Evolutionary conservation across 1,140 invertebrate genomes (phyloP).

Genomic region (Calliopsis andreniformis): DNA sequence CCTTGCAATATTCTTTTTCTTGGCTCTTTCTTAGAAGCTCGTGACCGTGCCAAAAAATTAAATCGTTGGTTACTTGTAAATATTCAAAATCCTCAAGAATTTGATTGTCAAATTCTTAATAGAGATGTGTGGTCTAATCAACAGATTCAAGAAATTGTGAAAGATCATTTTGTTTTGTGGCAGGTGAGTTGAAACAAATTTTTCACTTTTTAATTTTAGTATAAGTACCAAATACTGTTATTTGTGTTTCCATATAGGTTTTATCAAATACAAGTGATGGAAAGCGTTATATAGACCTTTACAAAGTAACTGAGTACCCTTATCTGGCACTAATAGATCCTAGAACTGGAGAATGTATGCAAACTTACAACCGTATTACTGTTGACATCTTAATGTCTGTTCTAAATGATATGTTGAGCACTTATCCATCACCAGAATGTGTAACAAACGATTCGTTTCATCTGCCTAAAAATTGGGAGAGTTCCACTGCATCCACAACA

Average conservation of each 20-base stretch:
- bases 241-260: slow-evolving; percentile 79
- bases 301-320: slow-evolving; percentile 86
- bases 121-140: slow-evolving; percentile 89
- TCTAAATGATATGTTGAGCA: slow-evolving; percentile 79
- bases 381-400: slow-evolving; percentile 76
- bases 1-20: slow-evolving; percentile 87
- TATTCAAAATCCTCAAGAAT: slow-evolving; percentile 89
- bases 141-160: slow-evolving; percentile 85
- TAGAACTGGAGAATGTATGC: slow-evolving; percentile 87
- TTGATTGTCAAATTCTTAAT: slow-evolving; percentile 88
- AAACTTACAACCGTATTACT: slow-evolving; percentile 82
- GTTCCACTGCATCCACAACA: slow-evolving; percentile 50
- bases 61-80: slow-evolving; percentile 91
- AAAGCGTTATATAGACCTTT: slow-evolving; percentile 86
- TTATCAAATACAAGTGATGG: slow-evolving; percentile 87
- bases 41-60: slow-evolving; percentile 83
- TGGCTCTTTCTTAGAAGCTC: slow-evolving; percentile 86
- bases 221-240: slow-evolving; percentile 11
- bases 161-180: slow-evolving; percentile 90
- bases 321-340: slow-evolving; percentile 90
- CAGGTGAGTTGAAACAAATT: slow-evolving; percentile 82
- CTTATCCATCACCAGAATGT: slow-evolving; percentile 77
- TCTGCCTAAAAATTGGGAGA: slow-evolving; percentile 66
- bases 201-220: background rate
- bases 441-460: slow-evolving; percentile 65